phyloP scores from a whole-genome alignment of 2,888 invertebrate genomes.

The Acronicta leporina region DNA sequence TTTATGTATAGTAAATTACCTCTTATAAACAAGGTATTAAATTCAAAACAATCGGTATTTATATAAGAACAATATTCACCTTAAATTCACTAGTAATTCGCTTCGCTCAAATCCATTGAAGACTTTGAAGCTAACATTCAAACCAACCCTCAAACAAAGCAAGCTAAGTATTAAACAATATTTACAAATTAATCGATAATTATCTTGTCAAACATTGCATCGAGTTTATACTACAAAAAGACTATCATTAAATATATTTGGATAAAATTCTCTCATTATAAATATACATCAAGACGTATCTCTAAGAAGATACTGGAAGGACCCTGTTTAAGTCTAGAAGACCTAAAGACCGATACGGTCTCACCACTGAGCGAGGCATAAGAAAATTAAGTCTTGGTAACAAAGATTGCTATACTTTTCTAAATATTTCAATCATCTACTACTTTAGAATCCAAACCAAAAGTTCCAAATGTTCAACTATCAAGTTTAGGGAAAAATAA shows the following conservation, averaged over 20 bases:
- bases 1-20: slow-evolving; percentile 1
- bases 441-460: not conserved
- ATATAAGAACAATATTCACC: not conserved
- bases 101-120: slow-evolving; percentile 27
- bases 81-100: slow-evolving; percentile 14
- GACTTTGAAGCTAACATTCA: slow-evolving; percentile 37
- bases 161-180: slow-evolving; percentile 55
- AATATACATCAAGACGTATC: slow-evolving; percentile 58
- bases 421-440: slow-evolving; percentile 26
- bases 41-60: slow-evolving; percentile 1
- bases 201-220: slow-evolving; percentile 61
- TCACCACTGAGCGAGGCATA: slow-evolving; percentile 79
- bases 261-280: slow-evolving; percentile 75
- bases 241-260: slow-evolving; percentile 81
- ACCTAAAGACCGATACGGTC: slow-evolving; percentile 65
- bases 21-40: slow-evolving; percentile 44
- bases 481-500: slow-evolving; percentile 18
- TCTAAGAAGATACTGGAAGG: slow-evolving; percentile 77
- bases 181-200: slow-evolving; percentile 64
- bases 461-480: slow-evolving; percentile 14
- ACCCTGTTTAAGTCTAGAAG: slow-evolving; percentile 80
- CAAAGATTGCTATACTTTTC: slow-evolving; percentile 62
- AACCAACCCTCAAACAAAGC: slow-evolving; percentile 50
- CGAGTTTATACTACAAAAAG: slow-evolving; percentile 70
- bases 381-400: slow-evolving; percentile 71